Evolutionary conservation across 2,113 vertebrate genomes (phyloP).

Genomic region (Lethenteron camtschaticum): DNA sequence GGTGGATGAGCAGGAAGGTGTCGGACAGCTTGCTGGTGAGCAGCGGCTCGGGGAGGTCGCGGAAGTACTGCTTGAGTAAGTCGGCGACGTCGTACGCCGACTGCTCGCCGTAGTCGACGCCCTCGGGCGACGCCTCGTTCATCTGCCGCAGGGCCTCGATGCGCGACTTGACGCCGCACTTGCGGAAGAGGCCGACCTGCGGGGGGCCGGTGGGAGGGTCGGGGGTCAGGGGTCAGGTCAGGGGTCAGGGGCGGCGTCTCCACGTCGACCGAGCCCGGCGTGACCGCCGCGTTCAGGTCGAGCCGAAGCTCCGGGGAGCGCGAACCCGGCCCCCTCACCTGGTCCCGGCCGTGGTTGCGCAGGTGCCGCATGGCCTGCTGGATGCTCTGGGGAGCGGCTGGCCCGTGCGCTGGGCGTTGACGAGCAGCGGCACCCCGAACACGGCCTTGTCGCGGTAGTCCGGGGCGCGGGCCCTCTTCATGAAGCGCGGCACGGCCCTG

Average conservation of each 20-base stretch:
- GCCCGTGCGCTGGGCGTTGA: constrained; percentile 34
- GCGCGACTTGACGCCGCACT: constrained; percentile 54
- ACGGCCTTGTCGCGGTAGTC: constrained; percentile 40
- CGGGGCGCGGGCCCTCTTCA: constrained; percentile 26
- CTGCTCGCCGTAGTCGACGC: constrained; percentile 33
- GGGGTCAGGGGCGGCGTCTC: too few relatives aligned
- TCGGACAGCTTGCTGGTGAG: constrained; percentile 47
- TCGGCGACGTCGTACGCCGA: constrained; percentile 63
- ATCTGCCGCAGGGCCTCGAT: constrained; percentile 46
- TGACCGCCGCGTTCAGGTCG: too few relatives aligned
- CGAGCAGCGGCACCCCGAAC: constrained; percentile 44
- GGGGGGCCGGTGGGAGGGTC: too few relatives aligned
- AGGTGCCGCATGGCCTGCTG: constrained; percentile 44
- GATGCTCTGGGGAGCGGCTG: constrained; percentile 36
- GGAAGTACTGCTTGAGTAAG: constrained; percentile 68
- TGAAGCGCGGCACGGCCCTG: constrained; percentile 47
- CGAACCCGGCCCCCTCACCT: constrained; percentile 19
- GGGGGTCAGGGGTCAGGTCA: too few relatives aligned
- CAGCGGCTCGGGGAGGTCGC: constrained; percentile 54
- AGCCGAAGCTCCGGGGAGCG: too few relatives aligned
- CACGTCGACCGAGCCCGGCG: too few relatives aligned
- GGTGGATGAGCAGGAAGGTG: constrained; percentile 59
- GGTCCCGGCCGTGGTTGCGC: constrained; percentile 38
- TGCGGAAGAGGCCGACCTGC: constrained; percentile 56
- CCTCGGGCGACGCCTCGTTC: constrained; percentile 34